Percentiles rank a stretch among this genome's conserved stretches.
phyloP scores from a whole-genome alignment of 2,113 vertebrate species.

The Pagrus major region DNA sequence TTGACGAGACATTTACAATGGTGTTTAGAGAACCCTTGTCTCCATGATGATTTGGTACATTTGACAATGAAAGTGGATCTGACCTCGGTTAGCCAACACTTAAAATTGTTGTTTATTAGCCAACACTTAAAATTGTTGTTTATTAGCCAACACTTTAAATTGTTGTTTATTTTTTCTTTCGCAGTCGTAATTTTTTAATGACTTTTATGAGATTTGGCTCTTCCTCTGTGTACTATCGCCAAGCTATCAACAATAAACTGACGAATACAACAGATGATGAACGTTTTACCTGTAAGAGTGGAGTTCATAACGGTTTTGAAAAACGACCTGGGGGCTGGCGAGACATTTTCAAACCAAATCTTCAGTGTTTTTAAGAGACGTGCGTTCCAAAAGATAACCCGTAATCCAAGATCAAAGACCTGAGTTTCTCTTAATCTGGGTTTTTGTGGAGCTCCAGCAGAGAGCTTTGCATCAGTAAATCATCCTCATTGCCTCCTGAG shows the following conservation, averaged over 20 bases:
- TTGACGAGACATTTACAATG: too few relatives aligned
- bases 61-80: too few relatives aligned
- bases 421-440: slow-evolving; percentile 40
- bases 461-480: slow-evolving; percentile 32
- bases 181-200: not conserved
- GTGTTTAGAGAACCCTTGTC: not conserved
- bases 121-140: not conserved
- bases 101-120: not conserved
- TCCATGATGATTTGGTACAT: not conserved
- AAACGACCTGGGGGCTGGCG: not conserved
- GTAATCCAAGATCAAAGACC: slow-evolving; percentile 62
- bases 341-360: not conserved
- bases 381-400: not conserved
- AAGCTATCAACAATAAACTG: not conserved
- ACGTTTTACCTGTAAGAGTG: not conserved
- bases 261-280: too few relatives aligned
- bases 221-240: too few relatives aligned
- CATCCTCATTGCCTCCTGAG: slow-evolving; percentile 4
- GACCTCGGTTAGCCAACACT: not conserved
- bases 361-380: not conserved
- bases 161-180: not conserved
- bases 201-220: not conserved
- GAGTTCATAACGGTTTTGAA: not conserved
- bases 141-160: not conserved
- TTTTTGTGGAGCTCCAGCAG: slow-evolving; percentile 26